Evolutionary conservation across 2,797 vertebrate species (phyloP).

Genomic region (Tarsius wallacei): DNA sequence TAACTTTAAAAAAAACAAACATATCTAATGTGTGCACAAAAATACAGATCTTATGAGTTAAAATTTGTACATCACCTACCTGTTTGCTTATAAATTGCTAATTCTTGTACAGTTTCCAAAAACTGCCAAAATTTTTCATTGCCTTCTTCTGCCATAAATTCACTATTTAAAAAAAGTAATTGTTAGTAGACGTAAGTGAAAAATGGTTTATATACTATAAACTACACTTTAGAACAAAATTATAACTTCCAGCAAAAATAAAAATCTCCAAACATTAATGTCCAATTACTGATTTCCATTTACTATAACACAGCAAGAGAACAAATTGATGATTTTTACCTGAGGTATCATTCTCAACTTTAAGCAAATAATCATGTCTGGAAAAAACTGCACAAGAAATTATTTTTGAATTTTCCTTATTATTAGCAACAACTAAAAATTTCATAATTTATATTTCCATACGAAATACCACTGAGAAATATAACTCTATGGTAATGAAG

Average conservation of each 20-base stretch:
- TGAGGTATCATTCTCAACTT: constrained; percentile 9
- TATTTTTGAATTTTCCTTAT: constrained; percentile 58
- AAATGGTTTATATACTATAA: constrained; percentile 57
- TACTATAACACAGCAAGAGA: constrained; percentile 6
- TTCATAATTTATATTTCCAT: constrained; percentile 27
- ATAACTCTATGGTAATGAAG: not conserved
- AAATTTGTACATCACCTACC: constrained; percentile 91
- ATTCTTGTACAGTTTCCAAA: constrained; percentile 97
- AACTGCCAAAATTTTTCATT: constrained; percentile 99
- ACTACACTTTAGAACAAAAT: constrained; percentile 65
- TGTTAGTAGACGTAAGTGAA: constrained; percentile 61
- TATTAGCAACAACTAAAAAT: constrained; percentile 47
- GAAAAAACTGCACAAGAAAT: not conserved
- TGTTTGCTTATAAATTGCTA: constrained; percentile 96
- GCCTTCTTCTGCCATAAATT: constrained; percentile 98
- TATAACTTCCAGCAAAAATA: constrained; percentile 11
- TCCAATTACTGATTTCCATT: not conserved
- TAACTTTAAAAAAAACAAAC: not conserved
- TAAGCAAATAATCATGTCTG: not conserved
- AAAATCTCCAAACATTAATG: constrained; percentile 28
- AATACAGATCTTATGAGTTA: constrained; percentile 15
- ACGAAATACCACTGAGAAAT: constrained; percentile 29
- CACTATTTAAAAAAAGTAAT: constrained; percentile 91
- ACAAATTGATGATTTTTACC: not conserved
- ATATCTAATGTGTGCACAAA: not conserved